Conservation (phyloP, 2,113 vertebrate genomes). For the Nettapus auritus region DNA sequence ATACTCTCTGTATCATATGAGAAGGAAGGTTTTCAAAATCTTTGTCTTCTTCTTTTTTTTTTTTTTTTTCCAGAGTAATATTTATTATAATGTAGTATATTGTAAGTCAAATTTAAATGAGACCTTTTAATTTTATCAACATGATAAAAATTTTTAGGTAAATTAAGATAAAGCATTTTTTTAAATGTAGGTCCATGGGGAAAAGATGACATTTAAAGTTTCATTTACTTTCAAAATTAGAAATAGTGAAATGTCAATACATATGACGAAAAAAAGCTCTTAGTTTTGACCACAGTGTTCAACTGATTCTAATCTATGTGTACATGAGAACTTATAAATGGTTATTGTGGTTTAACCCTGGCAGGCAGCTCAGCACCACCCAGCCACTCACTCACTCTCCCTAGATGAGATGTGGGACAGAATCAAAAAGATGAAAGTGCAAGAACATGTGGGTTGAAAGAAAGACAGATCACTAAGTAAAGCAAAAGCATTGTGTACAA, state of each 20-base stretch:
- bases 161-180: background rate
- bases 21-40: background rate
- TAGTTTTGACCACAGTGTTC: background rate
- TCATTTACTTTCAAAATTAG: background rate
- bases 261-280: background rate
- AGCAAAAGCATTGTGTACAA: background rate
- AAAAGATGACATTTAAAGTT: background rate
- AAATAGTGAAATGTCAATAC: background rate
- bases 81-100: background rate
- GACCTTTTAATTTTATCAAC: background rate
- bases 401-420: background rate
- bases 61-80: background rate
- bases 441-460: too few relatives aligned
- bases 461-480: background rate
- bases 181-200: background rate
- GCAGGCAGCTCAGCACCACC: background rate
- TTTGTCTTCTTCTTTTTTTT: background rate
- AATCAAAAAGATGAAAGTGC: background rate
- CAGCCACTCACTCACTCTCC: background rate
- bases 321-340: background rate
- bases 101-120: background rate
- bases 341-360: background rate
- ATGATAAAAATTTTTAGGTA: background rate
- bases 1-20: background rate
- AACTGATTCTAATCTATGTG: background rate